A percentile compares a stretch with the other conserved stretches of the same genome.
Evolutionary conservation across 2,888 invertebrate species (phyloP).

Genomic region (Digitonthophagus gazella): DNA sequence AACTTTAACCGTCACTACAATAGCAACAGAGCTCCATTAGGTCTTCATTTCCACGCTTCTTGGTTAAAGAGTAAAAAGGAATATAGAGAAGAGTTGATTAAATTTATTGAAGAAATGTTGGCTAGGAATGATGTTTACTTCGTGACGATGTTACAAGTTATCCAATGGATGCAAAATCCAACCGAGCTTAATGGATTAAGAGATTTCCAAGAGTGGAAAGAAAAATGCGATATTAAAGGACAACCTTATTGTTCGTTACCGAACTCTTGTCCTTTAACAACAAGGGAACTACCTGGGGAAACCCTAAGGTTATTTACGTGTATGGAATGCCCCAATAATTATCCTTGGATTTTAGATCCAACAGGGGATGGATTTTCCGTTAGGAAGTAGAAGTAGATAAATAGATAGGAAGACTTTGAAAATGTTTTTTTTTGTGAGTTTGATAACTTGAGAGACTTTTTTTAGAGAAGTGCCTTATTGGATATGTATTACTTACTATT

Average conservation of each 20-base stretch:
- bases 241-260: conserved; percentile 90
- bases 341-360: conserved; percentile 92
- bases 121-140: conserved; percentile 89
- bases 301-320: conserved; percentile 90
- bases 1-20: conserved; percentile 94
- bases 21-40: conserved; percentile 89
- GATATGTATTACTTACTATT: not conserved
- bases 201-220: conserved; percentile 95
- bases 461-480: conserved; percentile 9
- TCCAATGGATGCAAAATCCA: conserved; percentile 96
- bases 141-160: conserved; percentile 82
- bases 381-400: conserved; percentile 55
- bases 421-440: conserved; percentile 4
- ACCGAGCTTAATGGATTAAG: conserved; percentile 81
- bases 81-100: conserved; percentile 85
- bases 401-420: conserved; percentile 3
- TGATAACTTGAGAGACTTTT: not conserved
- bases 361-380: conserved; percentile 90
- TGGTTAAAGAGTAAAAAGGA: conserved; percentile 94
- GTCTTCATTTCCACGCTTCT: conserved; percentile 91
- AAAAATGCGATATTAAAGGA: conserved; percentile 91
- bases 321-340: conserved; percentile 94
- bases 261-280: conserved; percentile 85
- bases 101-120: conserved; percentile 91
- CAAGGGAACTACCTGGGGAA: conserved; percentile 88